These are phyloP conservation scores for Lepus americanus DNA, from an alignment of 2,113 vertebrate species.

Conservation along the genomic window DNA sequence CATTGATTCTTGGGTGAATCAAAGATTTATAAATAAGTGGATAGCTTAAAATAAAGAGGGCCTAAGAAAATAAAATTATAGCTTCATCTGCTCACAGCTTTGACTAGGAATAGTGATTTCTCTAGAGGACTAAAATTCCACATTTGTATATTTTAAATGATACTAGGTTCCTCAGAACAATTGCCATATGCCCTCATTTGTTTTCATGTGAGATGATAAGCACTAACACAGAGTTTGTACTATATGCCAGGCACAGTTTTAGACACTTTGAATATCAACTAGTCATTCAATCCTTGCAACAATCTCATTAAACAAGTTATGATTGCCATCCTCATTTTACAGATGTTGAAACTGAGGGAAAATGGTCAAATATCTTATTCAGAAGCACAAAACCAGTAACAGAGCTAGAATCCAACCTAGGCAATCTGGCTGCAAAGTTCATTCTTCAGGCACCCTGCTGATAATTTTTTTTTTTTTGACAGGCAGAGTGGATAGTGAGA, in stretches of 20 bases:
- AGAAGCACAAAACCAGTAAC: neutral
- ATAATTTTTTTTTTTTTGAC: too few species aligned
- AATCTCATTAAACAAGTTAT: neutral
- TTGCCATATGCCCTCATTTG: neutral
- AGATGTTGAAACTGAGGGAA: neutral
- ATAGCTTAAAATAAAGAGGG: neutral
- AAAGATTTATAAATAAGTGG: neutral
- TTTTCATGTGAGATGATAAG: neutral
- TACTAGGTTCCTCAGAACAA: neutral
- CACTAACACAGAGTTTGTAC: neutral
- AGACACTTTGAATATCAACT: neutral
- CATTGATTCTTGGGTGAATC: neutral
- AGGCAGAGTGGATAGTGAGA: too few species aligned
- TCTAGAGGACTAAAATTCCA: neutral
- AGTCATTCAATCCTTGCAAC: neutral
- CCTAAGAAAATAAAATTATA: constrained; percentile 6
- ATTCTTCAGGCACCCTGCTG: neutral
- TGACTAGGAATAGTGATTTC: neutral
- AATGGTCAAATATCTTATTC: neutral
- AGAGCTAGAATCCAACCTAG: neutral
- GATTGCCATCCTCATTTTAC: neutral
- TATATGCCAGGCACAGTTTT: neutral
- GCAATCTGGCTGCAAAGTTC: neutral
- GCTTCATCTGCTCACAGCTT: neutral
- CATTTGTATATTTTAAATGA: neutral